phyloP scores from a whole-genome alignment of 2,113 vertebrate species.

The Martes martes region DNA sequence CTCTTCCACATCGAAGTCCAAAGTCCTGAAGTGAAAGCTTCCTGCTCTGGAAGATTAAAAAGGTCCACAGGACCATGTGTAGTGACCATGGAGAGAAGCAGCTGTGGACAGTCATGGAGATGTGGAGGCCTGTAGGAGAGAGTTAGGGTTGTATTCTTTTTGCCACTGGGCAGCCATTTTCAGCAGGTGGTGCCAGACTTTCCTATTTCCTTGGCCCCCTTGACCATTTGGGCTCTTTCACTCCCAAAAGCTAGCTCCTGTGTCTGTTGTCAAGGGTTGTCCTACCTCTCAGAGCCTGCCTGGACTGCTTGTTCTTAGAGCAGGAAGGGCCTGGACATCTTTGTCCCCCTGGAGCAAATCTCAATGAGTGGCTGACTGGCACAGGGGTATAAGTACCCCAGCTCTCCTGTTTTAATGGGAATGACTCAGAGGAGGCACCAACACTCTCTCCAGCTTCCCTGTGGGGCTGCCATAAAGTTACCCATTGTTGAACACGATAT shows the following conservation, averaged over 20 bases:
- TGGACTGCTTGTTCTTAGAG: not conserved
- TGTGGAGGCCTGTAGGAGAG: no score
- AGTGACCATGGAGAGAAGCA: not conserved
- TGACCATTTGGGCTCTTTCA: not conserved
- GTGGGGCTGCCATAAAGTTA: not conserved
- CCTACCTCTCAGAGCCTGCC: not conserved
- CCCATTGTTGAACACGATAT: not conserved
- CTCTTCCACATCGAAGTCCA: not conserved
- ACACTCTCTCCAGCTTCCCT: not conserved
- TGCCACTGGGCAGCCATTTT: not conserved
- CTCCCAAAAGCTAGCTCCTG: not conserved
- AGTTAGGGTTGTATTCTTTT: not conserved
- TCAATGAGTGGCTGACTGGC: not conserved
- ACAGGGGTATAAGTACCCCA: not conserved
- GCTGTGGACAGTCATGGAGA: not conserved
- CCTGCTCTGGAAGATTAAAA: not conserved
- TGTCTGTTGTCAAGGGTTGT: not conserved
- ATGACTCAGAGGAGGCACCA: not conserved
- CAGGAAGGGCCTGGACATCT: not conserved
- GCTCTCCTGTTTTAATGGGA: not conserved
- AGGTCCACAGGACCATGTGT: not conserved
- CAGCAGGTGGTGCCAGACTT: not conserved
- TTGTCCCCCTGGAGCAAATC: not conserved
- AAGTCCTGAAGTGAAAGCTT: not conserved
- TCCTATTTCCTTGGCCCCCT: not conserved